Evolutionary conservation across 2,888 invertebrate species (phyloP).

Genomic region (Pandemis corylana): DNA sequence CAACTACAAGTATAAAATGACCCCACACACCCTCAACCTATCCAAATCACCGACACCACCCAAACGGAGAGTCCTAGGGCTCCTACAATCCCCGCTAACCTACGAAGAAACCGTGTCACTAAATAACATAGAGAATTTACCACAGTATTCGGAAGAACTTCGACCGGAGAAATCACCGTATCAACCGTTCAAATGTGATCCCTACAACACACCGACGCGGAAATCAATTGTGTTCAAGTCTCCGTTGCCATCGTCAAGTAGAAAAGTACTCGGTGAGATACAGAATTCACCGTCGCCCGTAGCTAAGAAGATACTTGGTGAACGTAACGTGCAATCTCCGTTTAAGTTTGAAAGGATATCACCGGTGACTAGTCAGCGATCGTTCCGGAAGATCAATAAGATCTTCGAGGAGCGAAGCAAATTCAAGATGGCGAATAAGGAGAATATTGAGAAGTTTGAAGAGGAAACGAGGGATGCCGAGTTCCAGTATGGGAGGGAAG

Average conservation of each 20-base stretch:
- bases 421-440: slow-evolving; percentile 74
- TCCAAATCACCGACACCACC: slow-evolving; percentile 59
- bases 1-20: slow-evolving; percentile 75
- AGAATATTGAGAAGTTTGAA: slow-evolving; percentile 67
- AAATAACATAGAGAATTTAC: slow-evolving; percentile 5
- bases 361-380: slow-evolving; percentile 49
- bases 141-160: neutral
- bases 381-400: slow-evolving; percentile 61
- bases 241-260: slow-evolving; percentile 22
- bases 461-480: slow-evolving; percentile 76
- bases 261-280: slow-evolving; percentile 44
- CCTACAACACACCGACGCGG: neutral
- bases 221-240: slow-evolving; percentile 53
- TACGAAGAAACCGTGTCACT: neutral
- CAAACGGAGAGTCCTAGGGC: slow-evolving; percentile 64
- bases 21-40: slow-evolving; percentile 72
- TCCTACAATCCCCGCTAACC: neutral
- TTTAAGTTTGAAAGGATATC: slow-evolving; percentile 37
- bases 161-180: neutral
- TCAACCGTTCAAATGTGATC: slow-evolving; percentile 14
- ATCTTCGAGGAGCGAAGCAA: slow-evolving; percentile 70
- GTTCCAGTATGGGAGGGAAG: slow-evolving; percentile 58
- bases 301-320: neutral
- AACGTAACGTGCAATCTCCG: neutral
- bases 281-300: slow-evolving; percentile 46